Percentiles rank a stretch among this genome's conserved stretches.
phyloP scores from a whole-genome alignment of 1,140 invertebrate genomes.

The Ganaspis sp. region DNA sequence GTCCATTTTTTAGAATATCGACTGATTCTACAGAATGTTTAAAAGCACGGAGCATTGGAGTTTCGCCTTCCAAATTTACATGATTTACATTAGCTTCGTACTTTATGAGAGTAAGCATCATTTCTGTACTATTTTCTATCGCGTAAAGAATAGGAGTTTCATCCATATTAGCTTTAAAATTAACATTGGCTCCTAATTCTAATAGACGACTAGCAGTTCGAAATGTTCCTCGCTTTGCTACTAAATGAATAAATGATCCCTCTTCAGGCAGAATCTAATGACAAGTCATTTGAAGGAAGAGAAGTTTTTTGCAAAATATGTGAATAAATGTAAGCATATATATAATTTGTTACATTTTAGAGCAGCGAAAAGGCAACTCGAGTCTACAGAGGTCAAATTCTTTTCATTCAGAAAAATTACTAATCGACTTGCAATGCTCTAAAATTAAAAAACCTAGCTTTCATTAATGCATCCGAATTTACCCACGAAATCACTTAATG shows the following conservation, averaged over 20 bases:
- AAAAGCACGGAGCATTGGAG: background rate
- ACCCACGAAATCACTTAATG: constrained; percentile 28
- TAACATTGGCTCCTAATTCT: too few relatives aligned
- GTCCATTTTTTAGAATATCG: background rate
- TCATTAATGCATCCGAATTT: constrained; percentile 45
- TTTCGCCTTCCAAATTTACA: background rate
- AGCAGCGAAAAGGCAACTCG: too few relatives aligned
- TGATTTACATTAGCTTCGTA: background rate
- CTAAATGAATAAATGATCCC: too few relatives aligned
- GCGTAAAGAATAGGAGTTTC: background rate
- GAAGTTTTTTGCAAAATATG: too few relatives aligned
- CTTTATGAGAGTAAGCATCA: background rate
- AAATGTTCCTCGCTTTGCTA: too few relatives aligned
- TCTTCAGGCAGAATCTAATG: too few relatives aligned
- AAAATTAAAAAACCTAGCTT: constrained; percentile 28
- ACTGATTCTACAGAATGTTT: background rate
- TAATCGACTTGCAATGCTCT: constrained; percentile 34
- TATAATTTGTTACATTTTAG: too few relatives aligned
- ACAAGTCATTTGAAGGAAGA: too few relatives aligned
- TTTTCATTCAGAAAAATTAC: constrained; percentile 35
- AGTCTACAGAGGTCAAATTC: constrained; percentile 18
- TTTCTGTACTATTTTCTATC: background rate
- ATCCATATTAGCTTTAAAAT: too few relatives aligned
- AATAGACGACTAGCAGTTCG: too few relatives aligned
- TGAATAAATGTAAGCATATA: too few relatives aligned